phyloP scores from a whole-genome alignment of 2,888 invertebrate species.

The Bedellia somnulentella region DNA sequence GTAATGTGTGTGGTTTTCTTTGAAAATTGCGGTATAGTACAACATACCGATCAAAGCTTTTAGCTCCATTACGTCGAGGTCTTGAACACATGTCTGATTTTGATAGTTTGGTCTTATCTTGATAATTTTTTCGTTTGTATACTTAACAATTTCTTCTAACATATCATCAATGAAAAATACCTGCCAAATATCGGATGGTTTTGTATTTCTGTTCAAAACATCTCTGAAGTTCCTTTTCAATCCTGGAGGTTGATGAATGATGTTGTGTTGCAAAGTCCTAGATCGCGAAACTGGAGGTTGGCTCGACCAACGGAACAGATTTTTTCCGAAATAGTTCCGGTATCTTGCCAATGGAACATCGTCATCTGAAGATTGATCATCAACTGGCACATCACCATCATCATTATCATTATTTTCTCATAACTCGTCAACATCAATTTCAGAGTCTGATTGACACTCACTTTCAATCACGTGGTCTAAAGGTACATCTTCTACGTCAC shows the following conservation, averaged over 20 bases:
- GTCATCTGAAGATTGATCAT: slow-evolving; percentile 4
- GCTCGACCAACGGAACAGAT: neutral
- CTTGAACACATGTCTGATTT: slow-evolving; percentile 7
- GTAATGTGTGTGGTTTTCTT: slow-evolving; percentile 8
- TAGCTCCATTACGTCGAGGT: slow-evolving; percentile 4
- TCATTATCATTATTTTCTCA: slow-evolving; percentile 1
- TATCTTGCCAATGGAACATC: slow-evolving; percentile 8
- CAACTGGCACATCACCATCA: neutral
- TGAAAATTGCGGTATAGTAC: slow-evolving; percentile 10
- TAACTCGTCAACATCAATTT: slow-evolving; percentile 4
- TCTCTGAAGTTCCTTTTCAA: slow-evolving; percentile 1
- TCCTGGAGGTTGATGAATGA: slow-evolving; percentile 7
- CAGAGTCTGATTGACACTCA: slow-evolving; percentile 8
- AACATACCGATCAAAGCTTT: neutral
- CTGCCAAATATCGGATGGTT: slow-evolving; percentile 1
- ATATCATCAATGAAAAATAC: slow-evolving; percentile 4
- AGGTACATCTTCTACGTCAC: slow-evolving; percentile 8
- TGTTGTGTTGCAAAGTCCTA: slow-evolving; percentile 8
- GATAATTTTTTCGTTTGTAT: slow-evolving; percentile 8
- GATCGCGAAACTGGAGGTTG: slow-evolving; percentile 6
- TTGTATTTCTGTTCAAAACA: slow-evolving; percentile 3
- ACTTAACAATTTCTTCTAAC: slow-evolving; percentile 5
- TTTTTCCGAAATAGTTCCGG: neutral
- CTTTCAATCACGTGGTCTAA: slow-evolving; percentile 7
- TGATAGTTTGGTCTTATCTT: slow-evolving; percentile 6